Evolutionary conservation across 2,888 invertebrate species (phyloP), one percentile per base, ranked within the genome.

Genomic region (Cataglyphis albicans): DNA sequence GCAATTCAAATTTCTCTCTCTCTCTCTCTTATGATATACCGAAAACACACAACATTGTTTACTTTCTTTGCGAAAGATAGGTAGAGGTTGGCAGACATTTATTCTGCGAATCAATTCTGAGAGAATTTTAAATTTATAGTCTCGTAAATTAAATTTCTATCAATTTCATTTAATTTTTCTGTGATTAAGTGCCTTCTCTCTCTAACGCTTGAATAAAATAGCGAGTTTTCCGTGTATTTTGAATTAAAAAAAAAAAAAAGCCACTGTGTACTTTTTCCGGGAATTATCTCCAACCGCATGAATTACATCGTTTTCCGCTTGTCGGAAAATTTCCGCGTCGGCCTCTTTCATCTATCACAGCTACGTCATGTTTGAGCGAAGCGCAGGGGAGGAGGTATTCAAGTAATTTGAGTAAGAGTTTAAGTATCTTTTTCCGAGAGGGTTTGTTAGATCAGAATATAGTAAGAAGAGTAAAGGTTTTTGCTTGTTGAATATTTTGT

Each of bases 321-420:
- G 64, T 48, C 12, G 52, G 21, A 38, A 15, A 75, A 75, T 65
- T 65, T 75, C 35, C 35, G 48, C 35, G 21, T 75, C 18, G 74
- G 15, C 12, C n/a, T 74, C 44, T 32, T 63, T 18, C 52, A 6
- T 41, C 41, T 32, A 15, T 74, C 48, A 38, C 35, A 35, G 6
- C 10, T 63, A 48, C n/a, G 4, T 65, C 75, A 48, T 35, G 35
- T n/a, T 65, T 25, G 75, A 65, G 25, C 35, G 32, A 35, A 75
- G 5, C 74, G 18, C 4, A 52, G 21, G 25, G 18, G 15, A 32
- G 35, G 48, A 44, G 21, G 64, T 21, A 64, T 25, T 18, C 65
- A 25, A 65, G 52, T 52, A 75, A 75, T 38, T 75, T 65, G 44
- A 74, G 52, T 35, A 52, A 52, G 18, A 18, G 52, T 65, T 48